Conservation (phyloP, 2,888 invertebrate genomes). For the Scrobipalpa costella region DNA sequence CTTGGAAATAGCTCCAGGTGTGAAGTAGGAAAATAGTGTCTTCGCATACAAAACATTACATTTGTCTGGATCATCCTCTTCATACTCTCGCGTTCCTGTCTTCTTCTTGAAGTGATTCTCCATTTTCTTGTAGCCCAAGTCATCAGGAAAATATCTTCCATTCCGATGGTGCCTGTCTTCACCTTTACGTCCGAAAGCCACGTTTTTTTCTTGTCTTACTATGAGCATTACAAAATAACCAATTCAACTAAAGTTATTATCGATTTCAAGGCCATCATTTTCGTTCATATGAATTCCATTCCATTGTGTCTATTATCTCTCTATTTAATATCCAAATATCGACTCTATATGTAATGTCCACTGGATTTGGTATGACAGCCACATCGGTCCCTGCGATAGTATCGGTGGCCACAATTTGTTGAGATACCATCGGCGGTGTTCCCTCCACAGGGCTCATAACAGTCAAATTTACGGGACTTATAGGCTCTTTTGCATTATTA, state of each 20-base stretch:
- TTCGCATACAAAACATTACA: too few relatives aligned
- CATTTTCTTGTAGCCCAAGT: too few relatives aligned
- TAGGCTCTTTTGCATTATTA: constrained; percentile 17
- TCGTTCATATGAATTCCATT: background rate
- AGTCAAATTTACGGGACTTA: constrained; percentile 52
- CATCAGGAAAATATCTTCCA: too few relatives aligned
- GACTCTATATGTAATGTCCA: background rate
- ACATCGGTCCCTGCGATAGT: constrained; percentile 49
- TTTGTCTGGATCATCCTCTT: too few relatives aligned
- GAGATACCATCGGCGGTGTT: constrained; percentile 10
- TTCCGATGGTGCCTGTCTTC: too few relatives aligned
- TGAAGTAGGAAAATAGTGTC: constrained; percentile 11
- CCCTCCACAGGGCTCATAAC: constrained; percentile 48
- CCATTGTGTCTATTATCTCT: background rate
- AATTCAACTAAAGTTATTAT: background rate
- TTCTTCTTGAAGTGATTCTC: too few relatives aligned
- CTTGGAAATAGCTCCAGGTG: constrained; percentile 42
- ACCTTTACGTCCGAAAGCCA: too few relatives aligned
- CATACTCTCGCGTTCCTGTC: too few relatives aligned
- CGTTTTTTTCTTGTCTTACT: too few relatives aligned
- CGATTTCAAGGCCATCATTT: background rate
- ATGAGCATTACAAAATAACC: too few relatives aligned
- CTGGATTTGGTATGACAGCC: constrained; percentile 23
- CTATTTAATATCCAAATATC: background rate
- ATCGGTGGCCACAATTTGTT: constrained; percentile 43